These are phyloP conservation scores for Palythoa caribaeorum DNA, from an alignment of 92 coral and sea anemone species.

Conservation along the genomic window DNA sequence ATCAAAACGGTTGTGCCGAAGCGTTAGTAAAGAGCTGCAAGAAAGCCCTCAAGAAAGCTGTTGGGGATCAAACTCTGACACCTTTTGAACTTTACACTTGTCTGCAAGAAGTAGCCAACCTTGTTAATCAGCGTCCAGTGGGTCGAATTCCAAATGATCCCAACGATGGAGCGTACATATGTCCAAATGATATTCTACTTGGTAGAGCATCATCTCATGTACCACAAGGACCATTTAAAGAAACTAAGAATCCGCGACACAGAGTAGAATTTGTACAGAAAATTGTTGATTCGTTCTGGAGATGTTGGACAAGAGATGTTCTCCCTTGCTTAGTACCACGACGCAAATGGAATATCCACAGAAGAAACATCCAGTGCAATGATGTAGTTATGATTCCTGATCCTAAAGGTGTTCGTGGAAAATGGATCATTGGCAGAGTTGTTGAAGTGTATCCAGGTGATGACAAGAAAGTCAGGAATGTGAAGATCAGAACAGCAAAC, in stretches of 20 bases:
- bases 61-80: too few species aligned
- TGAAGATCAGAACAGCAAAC: slow-evolving; percentile 16
- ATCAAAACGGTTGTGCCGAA: too few species aligned
- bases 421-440: slow-evolving; percentile 1
- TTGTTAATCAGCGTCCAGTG: not conserved
- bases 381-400: slow-evolving; percentile 5
- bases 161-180: not conserved
- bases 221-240: not conserved
- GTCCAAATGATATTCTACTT: not conserved
- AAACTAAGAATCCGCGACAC: not conserved
- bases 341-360: slow-evolving; percentile 28
- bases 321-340: slow-evolving; percentile 31
- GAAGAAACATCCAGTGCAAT: slow-evolving; percentile 31
- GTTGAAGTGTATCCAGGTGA: slow-evolving; percentile 25
- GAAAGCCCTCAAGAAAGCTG: too few species aligned
- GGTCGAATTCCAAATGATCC: not conserved
- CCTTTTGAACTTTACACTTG: not conserved
- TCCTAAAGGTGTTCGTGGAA: slow-evolving; percentile 1
- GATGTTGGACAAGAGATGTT: slow-evolving; percentile 15
- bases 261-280: slow-evolving; percentile 10
- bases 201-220: not conserved
- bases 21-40: too few species aligned
- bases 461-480: slow-evolving; percentile 24
- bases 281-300: slow-evolving; percentile 30
- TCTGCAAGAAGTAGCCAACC: not conserved